These are phyloP conservation scores for Drosophila azteca DNA, from an alignment of 1,140 invertebrate genomes.

Conservation along the genomic window DNA sequence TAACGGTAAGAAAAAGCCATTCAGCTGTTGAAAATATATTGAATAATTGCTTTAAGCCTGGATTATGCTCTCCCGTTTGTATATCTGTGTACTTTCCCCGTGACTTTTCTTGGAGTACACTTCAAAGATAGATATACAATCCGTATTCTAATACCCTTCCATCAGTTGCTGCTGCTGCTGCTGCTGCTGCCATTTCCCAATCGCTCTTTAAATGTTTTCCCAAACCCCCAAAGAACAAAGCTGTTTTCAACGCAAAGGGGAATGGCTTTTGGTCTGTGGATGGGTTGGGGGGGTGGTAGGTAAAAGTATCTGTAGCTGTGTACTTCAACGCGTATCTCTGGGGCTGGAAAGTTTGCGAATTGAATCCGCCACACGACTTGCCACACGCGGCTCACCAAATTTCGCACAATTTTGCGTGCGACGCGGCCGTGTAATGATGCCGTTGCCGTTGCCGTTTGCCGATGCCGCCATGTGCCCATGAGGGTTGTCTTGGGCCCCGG, in stretches of 20 bases:
- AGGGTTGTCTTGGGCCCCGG: neutral
- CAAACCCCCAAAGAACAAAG: no score
- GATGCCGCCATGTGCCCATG: conserved; percentile 42
- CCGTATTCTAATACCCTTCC: no score
- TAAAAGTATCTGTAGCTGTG: conserved; percentile 54
- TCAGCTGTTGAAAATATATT: no score
- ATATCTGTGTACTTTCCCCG: no score
- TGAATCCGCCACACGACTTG: conserved; percentile 83
- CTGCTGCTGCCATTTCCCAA: conserved; percentile 40
- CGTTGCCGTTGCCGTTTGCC: no score
- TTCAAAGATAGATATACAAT: no score
- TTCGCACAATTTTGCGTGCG: conserved; percentile 81
- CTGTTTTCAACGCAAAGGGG: conserved; percentile 8
- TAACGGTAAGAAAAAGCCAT: no score
- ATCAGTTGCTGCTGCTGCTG: conserved; percentile 19
- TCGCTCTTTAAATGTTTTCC: conserved; percentile 46
- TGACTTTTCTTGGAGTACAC: no score
- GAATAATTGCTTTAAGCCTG: no score
- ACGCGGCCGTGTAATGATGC: conserved; percentile 79
- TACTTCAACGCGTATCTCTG: neutral
- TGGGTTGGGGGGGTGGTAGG: conserved; percentile 3
- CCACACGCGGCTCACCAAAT: conserved; percentile 83
- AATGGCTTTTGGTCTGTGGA: conserved; percentile 3
- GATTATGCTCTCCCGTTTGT: no score
- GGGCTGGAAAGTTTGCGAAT: conserved; percentile 79